A percentile compares a stretch with the other conserved stretches of the same genome.
phyloP scores from a whole-genome alignment of 2,113 vertebrate genomes.

The Rhabdornis inornatus region DNA sequence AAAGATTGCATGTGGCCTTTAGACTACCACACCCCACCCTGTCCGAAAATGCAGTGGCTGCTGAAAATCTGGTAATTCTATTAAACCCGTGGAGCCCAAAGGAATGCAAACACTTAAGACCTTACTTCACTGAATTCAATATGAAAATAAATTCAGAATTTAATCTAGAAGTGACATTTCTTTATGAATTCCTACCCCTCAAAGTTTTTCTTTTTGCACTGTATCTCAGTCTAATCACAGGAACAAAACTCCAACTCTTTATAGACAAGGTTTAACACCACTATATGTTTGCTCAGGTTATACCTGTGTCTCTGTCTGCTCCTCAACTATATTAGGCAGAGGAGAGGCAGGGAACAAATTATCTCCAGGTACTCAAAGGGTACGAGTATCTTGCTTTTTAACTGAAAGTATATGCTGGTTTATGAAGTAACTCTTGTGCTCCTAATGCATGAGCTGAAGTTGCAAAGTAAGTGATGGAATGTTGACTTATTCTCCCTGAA shows the following conservation, averaged over 20 bases:
- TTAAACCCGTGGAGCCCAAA: neutral
- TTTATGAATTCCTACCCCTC: neutral
- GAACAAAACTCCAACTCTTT: neutral
- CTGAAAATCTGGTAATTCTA: neutral
- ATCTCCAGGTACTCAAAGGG: neutral
- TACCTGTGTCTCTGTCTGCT: neutral
- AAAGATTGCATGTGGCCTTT: neutral
- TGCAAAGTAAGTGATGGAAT: neutral
- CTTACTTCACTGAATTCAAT: neutral
- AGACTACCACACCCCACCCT: neutral
- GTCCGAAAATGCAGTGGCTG: neutral
- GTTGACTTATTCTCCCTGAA: neutral
- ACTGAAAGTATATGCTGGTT: neutral
- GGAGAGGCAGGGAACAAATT: neutral
- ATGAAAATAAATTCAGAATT: neutral
- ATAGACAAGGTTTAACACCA: neutral
- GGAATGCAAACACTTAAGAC: neutral
- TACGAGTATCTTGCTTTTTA: neutral
- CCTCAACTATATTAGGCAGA: rapidly evolving
- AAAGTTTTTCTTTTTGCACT: neutral
- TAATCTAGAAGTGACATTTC: neutral
- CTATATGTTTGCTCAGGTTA: neutral
- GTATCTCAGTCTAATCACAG: neutral
- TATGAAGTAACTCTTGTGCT: neutral
- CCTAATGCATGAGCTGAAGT: neutral